Percentiles rank a stretch among this genome's conserved stretches.
These are phyloP conservation scores for Boleophthalmus pectinirostris DNA, from an alignment of 2,113 vertebrate species.

Conservation along the genomic window DNA sequence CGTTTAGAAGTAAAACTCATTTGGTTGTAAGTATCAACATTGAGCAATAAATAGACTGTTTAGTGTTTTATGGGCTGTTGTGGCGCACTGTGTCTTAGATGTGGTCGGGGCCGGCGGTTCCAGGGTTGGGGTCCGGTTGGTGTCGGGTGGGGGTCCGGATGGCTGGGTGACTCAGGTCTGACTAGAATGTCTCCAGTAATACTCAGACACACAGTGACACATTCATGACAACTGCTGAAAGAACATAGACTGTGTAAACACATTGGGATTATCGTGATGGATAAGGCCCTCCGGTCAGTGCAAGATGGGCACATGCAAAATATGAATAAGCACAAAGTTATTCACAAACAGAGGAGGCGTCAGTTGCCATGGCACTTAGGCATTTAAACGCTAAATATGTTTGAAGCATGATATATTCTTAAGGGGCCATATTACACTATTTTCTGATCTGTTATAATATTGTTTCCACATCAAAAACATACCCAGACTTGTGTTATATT, in stretches of 20 bases:
- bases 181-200: slow-evolving; percentile 57
- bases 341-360: slow-evolving; percentile 11
- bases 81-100: slow-evolving; percentile 36
- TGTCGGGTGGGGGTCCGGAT: slow-evolving; percentile 12
- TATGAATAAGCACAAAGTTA: slow-evolving; percentile 41
- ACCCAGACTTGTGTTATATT: no score
- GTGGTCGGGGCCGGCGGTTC: slow-evolving; percentile 31
- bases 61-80: slow-evolving; percentile 14
- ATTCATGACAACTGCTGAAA: slow-evolving; percentile 38
- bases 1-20: not conserved
- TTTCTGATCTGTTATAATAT: no score
- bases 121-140: slow-evolving; percentile 15
- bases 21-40: not conserved
- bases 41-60: slow-evolving; percentile 5
- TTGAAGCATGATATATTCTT: no score
- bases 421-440: no score
- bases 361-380: not conserved
- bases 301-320: slow-evolving; percentile 27
- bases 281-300: not conserved
- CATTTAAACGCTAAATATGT: no score
- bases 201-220: slow-evolving; percentile 23
- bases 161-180: slow-evolving; percentile 61
- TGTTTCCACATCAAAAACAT: no score
- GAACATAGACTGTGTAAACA: slow-evolving; percentile 20
- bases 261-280: slow-evolving; percentile 28